A percentile compares a stretch with the other conserved stretches of the same genome.
phyloP scores from a whole-genome alignment of 2,888 invertebrate species.

The Drosophila quinaria region DNA sequence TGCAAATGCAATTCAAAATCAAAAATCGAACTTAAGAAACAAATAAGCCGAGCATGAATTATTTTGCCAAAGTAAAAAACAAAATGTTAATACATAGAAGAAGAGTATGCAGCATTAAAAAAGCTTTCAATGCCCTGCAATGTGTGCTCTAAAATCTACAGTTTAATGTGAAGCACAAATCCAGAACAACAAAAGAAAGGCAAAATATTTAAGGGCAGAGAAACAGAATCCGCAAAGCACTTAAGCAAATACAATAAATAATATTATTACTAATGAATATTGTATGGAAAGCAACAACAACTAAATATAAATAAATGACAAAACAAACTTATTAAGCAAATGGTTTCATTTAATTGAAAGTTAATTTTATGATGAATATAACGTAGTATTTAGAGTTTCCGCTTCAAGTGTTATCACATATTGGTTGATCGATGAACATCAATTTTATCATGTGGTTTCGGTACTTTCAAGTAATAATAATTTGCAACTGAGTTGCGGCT shows the following conservation, averaged over 20 bases:
- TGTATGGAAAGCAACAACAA: slow-evolving; percentile 58
- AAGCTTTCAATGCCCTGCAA: slow-evolving; percentile 40
- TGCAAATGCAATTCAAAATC: slow-evolving; percentile 47
- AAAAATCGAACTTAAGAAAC: slow-evolving; percentile 58
- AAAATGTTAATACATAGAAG: background rate
- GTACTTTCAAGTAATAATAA: background rate
- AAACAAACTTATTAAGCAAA: slow-evolving; percentile 21
- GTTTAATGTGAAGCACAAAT: slow-evolving; percentile 1
- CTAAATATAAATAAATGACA: slow-evolving; percentile 53
- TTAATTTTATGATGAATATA: background rate
- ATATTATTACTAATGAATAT: slow-evolving; percentile 54
- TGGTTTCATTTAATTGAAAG: background rate
- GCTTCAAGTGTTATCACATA: background rate
- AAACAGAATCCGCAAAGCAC: slow-evolving; percentile 24
- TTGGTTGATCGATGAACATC: background rate
- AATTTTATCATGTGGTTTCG: background rate
- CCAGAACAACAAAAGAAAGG: slow-evolving; percentile 39
- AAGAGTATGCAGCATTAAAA: slow-evolving; percentile 7
- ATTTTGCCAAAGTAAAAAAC: slow-evolving; percentile 22
- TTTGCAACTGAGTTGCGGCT: slow-evolving; percentile 20
- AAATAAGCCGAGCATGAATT: slow-evolving; percentile 25
- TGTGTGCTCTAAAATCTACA: slow-evolving; percentile 1
- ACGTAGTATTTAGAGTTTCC: background rate
- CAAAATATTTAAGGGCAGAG: slow-evolving; percentile 23
- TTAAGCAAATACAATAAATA: slow-evolving; percentile 51